Conservation (phyloP, 2,113 vertebrate genomes). For the Hydropotes inermis region DNA sequence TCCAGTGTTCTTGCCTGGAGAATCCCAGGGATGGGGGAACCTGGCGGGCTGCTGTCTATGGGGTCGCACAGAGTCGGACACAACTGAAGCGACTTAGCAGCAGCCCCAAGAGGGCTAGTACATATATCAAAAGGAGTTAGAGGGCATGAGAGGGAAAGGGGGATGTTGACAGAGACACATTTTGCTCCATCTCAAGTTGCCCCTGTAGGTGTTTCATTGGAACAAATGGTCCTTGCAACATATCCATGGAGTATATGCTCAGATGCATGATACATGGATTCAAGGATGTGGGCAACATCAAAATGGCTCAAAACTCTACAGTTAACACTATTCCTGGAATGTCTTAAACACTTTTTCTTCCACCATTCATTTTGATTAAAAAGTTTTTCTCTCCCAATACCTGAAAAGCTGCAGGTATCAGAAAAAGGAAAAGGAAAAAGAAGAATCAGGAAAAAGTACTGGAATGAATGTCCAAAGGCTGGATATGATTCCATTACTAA, state of each 20-base stretch:
- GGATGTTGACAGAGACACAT: background rate
- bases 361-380: background rate
- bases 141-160: background rate
- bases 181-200: background rate
- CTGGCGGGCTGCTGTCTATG: no score
- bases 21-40: no score
- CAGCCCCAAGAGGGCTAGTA: background rate
- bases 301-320: background rate
- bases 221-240: background rate
- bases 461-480: background rate
- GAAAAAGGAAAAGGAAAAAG: no score
- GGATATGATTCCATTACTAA: background rate
- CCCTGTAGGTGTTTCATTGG: background rate
- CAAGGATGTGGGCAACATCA: background rate
- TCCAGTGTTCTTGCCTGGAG: no score
- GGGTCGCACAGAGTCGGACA: no score
- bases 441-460: background rate
- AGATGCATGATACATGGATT: background rate
- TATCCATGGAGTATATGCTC: background rate
- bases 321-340: background rate
- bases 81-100: no score
- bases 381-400: background rate
- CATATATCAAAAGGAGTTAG: background rate
- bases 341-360: background rate
- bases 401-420: background rate